Conservation (phyloP, 2,888 invertebrate species). For the Nephrotoma appendiculata region DNA sequence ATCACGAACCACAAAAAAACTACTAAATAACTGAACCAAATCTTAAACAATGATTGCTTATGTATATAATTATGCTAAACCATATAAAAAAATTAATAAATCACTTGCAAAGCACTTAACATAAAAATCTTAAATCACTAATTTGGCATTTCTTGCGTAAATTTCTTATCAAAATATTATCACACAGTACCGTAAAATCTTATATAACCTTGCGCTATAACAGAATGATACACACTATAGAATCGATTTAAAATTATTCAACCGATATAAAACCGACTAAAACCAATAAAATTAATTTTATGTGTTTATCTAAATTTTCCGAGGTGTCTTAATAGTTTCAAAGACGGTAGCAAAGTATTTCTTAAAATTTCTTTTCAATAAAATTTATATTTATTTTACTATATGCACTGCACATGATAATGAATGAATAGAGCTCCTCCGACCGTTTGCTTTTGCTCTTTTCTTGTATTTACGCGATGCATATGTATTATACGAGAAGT, state of each 20-base stretch:
- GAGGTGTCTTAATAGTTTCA: background rate
- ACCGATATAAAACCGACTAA: background rate
- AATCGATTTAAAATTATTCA: background rate
- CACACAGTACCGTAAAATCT: background rate
- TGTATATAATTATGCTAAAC: background rate
- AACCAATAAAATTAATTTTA: background rate
- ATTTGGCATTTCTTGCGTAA: background rate
- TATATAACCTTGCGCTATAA: background rate
- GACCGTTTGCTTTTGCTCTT: background rate
- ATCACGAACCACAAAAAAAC: background rate
- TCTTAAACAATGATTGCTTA: background rate
- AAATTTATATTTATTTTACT: background rate
- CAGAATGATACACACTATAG: background rate
- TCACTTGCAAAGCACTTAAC: background rate
- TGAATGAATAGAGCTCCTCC: background rate
- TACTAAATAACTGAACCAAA: background rate
- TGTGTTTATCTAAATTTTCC: background rate
- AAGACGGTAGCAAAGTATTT: slow-evolving; percentile 4
- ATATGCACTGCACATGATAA: background rate
- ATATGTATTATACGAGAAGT: background rate
- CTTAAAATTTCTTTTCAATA: background rate
- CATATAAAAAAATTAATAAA: too few species aligned
- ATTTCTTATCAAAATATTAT: background rate
- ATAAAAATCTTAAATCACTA: background rate
- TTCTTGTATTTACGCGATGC: background rate